A percentile compares a stretch with the other conserved stretches of the same genome.
Conservation (phyloP, 2,888 invertebrate genomes). For the Labia minor region DNA sequence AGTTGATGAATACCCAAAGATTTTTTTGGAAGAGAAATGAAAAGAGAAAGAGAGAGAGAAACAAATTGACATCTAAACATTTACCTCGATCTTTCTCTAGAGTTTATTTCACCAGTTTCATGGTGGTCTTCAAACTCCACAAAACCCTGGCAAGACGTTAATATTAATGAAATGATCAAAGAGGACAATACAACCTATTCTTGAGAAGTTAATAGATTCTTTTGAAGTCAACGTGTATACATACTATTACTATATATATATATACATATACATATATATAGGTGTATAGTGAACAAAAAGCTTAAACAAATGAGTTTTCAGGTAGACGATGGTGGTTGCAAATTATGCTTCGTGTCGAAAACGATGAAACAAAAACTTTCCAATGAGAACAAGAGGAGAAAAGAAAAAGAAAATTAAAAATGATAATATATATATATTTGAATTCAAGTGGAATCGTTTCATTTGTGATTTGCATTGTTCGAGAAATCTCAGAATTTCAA, state of each 20-base stretch:
- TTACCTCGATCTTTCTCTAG: background rate
- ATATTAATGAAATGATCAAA: slow-evolving; percentile 13
- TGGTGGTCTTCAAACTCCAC: background rate
- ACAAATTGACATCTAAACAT: background rate
- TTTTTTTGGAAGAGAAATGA: background rate
- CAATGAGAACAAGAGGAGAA: background rate
- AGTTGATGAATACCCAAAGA: no score
- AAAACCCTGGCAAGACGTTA: background rate
- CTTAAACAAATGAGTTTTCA: background rate
- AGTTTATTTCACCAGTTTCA: background rate
- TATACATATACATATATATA: no score
- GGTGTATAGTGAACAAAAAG: background rate
- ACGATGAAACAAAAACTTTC: slow-evolving; percentile 13
- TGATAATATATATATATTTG: slow-evolving; percentile 15
- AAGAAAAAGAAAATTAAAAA: slow-evolving; percentile 3
- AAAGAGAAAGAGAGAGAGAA: background rate
- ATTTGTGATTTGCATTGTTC: background rate
- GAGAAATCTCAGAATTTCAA: no score
- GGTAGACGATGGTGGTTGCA: background rate
- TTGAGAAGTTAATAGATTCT: slow-evolving; percentile 1
- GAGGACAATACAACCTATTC: slow-evolving; percentile 5
- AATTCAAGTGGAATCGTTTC: slow-evolving; percentile 3
- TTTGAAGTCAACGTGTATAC: background rate
- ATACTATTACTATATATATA: no score
- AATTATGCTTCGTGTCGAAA: background rate